Evolutionary conservation across 2,113 vertebrate genomes (phyloP).

Genomic region (Theristicus caerulescens): DNA sequence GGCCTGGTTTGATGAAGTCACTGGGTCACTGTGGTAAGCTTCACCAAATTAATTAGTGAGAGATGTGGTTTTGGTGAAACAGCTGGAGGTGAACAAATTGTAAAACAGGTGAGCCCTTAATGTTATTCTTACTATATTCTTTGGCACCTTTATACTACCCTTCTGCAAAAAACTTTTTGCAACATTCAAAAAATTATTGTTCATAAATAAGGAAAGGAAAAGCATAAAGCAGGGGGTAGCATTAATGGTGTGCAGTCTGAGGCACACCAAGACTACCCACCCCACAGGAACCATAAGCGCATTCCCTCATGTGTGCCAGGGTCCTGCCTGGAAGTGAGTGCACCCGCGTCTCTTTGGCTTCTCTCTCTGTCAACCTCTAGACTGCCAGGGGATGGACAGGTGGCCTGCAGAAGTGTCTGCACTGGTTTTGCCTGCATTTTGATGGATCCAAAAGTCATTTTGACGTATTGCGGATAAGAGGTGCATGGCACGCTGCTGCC

Average conservation of each 20-base stretch:
- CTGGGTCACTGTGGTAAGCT: not conserved
- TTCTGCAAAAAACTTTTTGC: not conserved
- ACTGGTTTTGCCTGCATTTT: not conserved
- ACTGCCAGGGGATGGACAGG: not conserved
- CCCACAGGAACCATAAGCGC: not conserved
- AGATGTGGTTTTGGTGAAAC: not conserved
- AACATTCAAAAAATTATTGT: not conserved
- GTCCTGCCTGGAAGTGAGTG: no score
- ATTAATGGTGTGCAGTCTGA: no score
- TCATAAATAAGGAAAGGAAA: not conserved
- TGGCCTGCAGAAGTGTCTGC: not conserved
- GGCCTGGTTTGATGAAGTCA: not conserved
- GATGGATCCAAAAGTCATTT: not conserved
- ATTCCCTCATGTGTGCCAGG: not conserved
- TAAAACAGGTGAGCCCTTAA: not conserved
- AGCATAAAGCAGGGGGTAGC: not conserved
- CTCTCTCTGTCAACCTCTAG: not conserved
- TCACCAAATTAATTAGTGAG: not conserved
- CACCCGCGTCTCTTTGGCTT: accelerated
- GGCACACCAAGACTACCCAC: no score
- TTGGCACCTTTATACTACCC: not conserved
- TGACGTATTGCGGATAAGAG: not conserved
- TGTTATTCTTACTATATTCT: not conserved
- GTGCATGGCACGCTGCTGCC: accelerated
- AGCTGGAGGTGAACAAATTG: not conserved